phyloP scores from a whole-genome alignment of 2,888 invertebrate genomes.

The Neria commutata region DNA sequence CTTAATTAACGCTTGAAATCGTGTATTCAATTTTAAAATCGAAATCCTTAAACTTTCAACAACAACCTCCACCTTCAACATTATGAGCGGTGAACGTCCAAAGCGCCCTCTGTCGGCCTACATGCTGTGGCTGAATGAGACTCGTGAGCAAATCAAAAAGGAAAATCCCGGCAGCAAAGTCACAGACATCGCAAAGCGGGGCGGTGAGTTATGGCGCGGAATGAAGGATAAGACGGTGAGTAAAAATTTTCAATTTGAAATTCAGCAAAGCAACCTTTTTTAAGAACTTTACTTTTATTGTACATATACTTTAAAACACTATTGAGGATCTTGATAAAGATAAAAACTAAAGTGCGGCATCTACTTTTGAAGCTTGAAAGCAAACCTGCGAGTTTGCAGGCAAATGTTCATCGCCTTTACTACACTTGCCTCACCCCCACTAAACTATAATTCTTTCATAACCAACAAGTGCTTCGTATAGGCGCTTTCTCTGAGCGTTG shows the following conservation, averaged over 20 bases:
- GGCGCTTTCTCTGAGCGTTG: too few relatives aligned
- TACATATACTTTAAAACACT: conserved; percentile 43
- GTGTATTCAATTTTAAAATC: too few relatives aligned
- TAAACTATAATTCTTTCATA: too few relatives aligned
- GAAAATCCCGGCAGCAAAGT: conserved; percentile 91
- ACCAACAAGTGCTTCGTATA: too few relatives aligned
- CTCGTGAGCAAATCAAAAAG: conserved; percentile 84
- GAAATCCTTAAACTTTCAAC: too few relatives aligned
- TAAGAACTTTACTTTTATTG: conserved; percentile 43
- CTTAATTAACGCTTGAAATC: too few relatives aligned
- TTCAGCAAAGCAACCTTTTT: neutral
- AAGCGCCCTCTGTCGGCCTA: conserved; percentile 93
- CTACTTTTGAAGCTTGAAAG: too few relatives aligned
- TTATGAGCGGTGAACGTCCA: conserved; percentile 85
- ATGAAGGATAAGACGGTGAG: conserved; percentile 83
- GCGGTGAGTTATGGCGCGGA: conserved; percentile 93
- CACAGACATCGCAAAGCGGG: conserved; percentile 93
- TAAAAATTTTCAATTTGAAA: conserved; percentile 17
- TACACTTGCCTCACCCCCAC: too few relatives aligned
- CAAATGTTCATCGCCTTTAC: too few relatives aligned
- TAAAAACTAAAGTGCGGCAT: conserved; percentile 15
- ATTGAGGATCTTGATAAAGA: conserved; percentile 25
- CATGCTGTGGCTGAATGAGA: conserved; percentile 93
- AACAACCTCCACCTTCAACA: too few relatives aligned
- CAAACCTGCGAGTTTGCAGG: too few relatives aligned